Conservation (phyloP, 2,113 vertebrate species). For the Lepus europaeus region DNA sequence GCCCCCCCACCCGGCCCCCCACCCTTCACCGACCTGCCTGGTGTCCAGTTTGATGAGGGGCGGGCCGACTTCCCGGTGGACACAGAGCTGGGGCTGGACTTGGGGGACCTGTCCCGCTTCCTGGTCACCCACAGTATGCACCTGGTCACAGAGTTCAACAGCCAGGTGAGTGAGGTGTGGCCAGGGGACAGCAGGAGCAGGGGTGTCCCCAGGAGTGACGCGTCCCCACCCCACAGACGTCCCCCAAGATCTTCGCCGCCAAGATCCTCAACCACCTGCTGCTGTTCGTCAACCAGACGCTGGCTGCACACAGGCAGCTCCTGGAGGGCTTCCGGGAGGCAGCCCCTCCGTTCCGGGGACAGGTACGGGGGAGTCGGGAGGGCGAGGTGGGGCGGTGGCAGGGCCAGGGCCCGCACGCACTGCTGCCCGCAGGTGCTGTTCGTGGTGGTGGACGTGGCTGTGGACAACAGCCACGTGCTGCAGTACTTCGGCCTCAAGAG, state of each 20-base stretch:
- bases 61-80: constrained; percentile 89
- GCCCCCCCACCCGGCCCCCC: background rate
- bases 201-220: rapidly evolving
- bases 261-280: constrained; percentile 91
- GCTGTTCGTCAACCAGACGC: constrained; percentile 93
- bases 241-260: constrained; percentile 91
- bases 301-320: constrained; percentile 85
- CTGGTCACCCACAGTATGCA: constrained; percentile 91
- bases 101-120: constrained; percentile 86
- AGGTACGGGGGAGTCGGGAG: constrained; percentile 84
- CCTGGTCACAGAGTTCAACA: constrained; percentile 91
- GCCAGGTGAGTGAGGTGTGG: constrained; percentile 81
- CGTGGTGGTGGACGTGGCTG: constrained; percentile 88
- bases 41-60: constrained; percentile 91
- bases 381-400: rapidly evolving
- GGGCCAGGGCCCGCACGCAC: background rate
- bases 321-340: constrained; percentile 79
- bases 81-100: constrained; percentile 85
- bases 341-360: constrained; percentile 89
- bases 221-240: constrained; percentile 84
- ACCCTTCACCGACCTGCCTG: background rate
- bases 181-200: no score
- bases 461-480: constrained; percentile 84
- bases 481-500: constrained; percentile 91
- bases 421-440: constrained; percentile 90